These are phyloP conservation scores for Harpalus rubripes DNA, from an alignment of 2,888 invertebrate species.

Conservation along the genomic window DNA sequence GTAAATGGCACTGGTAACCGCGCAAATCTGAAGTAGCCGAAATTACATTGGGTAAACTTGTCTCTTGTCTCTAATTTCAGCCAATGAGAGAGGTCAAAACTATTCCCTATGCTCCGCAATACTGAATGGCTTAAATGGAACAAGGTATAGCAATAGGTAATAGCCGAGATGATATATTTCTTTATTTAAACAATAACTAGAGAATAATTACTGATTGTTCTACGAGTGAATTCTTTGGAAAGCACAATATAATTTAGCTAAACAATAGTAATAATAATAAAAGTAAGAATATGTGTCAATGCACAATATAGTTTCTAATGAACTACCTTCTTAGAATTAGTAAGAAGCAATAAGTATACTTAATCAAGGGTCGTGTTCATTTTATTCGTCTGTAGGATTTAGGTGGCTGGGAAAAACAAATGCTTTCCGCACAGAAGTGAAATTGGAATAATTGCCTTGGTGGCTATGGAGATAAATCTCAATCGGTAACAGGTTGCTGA, in stretches of 20 bases:
- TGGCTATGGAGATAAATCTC: slow-evolving; percentile 25
- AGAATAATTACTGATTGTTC: neutral
- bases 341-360: no score
- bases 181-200: neutral
- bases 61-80: no score
- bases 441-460: slow-evolving; percentile 37
- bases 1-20: no score
- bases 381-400: neutral
- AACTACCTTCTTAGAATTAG: neutral
- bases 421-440: slow-evolving; percentile 20
- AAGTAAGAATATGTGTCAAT: neutral
- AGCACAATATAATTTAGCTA: neutral
- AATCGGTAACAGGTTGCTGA: slow-evolving; percentile 43
- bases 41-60: no score
- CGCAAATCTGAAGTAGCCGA: no score
- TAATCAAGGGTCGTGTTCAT: neutral
- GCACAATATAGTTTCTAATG: slow-evolving; percentile 2
- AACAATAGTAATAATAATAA: neutral
- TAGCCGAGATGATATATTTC: no score
- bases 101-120: no score
- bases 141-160: no score
- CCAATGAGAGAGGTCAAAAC: no score
- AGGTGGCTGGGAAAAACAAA: neutral
- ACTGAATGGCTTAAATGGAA: no score
- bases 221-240: neutral